phyloP scores from a whole-genome alignment of 2,888 invertebrate genomes.

The Drosophila pseudotakahashii region DNA sequence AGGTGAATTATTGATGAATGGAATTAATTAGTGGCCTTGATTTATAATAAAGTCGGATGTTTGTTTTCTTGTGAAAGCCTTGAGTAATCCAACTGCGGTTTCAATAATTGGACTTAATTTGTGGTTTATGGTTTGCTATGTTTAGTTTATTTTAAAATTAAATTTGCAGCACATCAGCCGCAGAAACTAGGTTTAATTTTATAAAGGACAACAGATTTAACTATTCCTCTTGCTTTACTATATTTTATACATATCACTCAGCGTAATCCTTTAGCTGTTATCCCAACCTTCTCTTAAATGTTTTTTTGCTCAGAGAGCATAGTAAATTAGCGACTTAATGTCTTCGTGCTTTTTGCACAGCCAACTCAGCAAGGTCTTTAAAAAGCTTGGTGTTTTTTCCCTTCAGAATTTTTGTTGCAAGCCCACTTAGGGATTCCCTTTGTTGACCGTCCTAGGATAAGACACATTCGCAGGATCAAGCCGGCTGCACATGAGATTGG shows the following conservation, averaged over 20 bases:
- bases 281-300: not conserved
- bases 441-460: conserved; percentile 20
- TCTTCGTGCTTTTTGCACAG: conserved; percentile 5
- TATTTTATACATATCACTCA: not conserved
- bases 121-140: not conserved
- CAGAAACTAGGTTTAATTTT: not conserved
- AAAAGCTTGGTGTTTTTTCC: conserved; percentile 7
- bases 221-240: not conserved
- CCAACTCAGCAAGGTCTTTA: conserved; percentile 14
- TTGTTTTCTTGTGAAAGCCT: conserved; percentile 13
- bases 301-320: conserved; percentile 35
- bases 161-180: too few species aligned
- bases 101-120: conserved; percentile 3
- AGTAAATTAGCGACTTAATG: conserved; percentile 45
- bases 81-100: conserved; percentile 5
- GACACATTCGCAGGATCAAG: conserved; percentile 41
- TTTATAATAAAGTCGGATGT: conserved; percentile 2
- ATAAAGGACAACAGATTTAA: not conserved
- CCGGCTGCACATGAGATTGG: conserved; percentile 42
- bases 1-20: conserved; percentile 14
- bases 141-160: not conserved
- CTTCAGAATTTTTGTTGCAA: conserved; percentile 2
- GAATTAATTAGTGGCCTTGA: not conserved
- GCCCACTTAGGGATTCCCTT: conserved; percentile 43
- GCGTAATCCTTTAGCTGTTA: not conserved